Evolutionary conservation across 2,888 invertebrate genomes (phyloP).

Genomic region (Trissoscelio sp.): DNA sequence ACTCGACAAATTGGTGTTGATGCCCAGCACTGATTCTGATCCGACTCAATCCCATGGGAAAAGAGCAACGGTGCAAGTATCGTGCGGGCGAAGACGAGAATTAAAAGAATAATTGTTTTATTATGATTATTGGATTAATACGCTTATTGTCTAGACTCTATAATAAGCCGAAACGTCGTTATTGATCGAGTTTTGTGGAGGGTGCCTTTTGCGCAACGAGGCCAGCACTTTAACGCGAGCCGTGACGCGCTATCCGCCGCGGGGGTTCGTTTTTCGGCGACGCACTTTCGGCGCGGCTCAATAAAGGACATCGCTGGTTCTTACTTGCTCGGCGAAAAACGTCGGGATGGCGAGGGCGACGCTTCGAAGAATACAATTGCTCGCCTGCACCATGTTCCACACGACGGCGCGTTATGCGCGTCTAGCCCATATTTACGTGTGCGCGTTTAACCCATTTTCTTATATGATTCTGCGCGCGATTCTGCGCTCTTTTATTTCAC

Average conservation of each 20-base stretch:
- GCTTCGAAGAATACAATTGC: conserved; percentile 66
- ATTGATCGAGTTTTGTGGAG: conserved; percentile 75
- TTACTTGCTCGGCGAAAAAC: conserved; percentile 74
- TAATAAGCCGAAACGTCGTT: conserved; percentile 71
- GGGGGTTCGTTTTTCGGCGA: conserved; percentile 23
- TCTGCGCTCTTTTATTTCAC: conserved; percentile 52
- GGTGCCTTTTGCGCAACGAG: conserved; percentile 69
- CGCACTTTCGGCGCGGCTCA: conserved; percentile 34
- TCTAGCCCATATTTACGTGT: conserved; percentile 66
- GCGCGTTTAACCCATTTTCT: conserved; percentile 57
- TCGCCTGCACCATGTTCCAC: conserved; percentile 61
- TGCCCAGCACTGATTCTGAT: conserved; percentile 54
- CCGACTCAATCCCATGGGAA: conserved; percentile 45
- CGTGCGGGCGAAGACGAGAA: not conserved
- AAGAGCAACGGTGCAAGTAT: conserved; percentile 7
- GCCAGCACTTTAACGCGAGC: conserved; percentile 52
- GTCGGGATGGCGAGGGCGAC: conserved; percentile 71
- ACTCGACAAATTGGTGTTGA: conserved; percentile 57
- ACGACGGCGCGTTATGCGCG: conserved; percentile 61
- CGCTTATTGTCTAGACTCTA: conserved; percentile 65
- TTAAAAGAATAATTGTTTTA: conserved; percentile 31
- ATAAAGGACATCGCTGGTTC: conserved; percentile 51
- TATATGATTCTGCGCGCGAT: conserved; percentile 52
- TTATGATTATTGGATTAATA: conserved; percentile 62
- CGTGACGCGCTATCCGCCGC: conserved; percentile 24